Percentiles rank a stretch among this genome's conserved stretches.
Conservation (phyloP, 2,888 invertebrate genomes). For the Lacanobia wlatinum region DNA sequence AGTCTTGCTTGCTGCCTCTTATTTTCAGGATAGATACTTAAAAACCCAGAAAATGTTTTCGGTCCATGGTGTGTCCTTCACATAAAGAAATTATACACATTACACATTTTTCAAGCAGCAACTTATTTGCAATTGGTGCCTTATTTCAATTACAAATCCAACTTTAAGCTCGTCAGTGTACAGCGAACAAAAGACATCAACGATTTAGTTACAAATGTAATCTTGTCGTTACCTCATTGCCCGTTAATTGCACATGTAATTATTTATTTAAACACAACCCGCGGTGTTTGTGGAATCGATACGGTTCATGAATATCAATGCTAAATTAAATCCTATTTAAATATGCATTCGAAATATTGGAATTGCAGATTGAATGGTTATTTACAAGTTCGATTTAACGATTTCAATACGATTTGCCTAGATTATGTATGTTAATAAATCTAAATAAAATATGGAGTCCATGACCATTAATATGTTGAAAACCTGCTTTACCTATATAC, state of each 20-base stretch:
- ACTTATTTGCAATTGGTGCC: conserved; percentile 26
- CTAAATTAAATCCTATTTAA: conserved; percentile 37
- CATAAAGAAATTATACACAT: neutral
- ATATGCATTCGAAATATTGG: conserved; percentile 49
- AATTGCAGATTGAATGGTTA: conserved; percentile 52
- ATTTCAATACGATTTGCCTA: conserved; percentile 25
- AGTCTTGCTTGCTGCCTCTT: conserved; percentile 69
- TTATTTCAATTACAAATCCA: conserved; percentile 53
- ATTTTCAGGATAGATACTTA: neutral
- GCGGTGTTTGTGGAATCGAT: conserved; percentile 45
- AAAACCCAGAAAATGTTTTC: neutral
- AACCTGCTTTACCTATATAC: conserved; percentile 11
- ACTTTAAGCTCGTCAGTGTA: neutral
- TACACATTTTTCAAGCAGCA: neutral
- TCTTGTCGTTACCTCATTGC: conserved; percentile 67
- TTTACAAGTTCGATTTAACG: conserved; percentile 39
- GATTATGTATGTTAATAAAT: conserved; percentile 26
- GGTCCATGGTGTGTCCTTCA: neutral
- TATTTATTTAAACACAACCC: conserved; percentile 49
- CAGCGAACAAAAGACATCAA: conserved; percentile 71
- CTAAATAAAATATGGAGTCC: conserved; percentile 16
- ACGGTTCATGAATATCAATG: conserved; percentile 54
- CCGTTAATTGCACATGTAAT: conserved; percentile 53
- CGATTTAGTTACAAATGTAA: conserved; percentile 66
- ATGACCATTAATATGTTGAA: conserved; percentile 8